Conservation (phyloP, 2,888 invertebrate genomes). For the Cyclophora punctaria region DNA sequence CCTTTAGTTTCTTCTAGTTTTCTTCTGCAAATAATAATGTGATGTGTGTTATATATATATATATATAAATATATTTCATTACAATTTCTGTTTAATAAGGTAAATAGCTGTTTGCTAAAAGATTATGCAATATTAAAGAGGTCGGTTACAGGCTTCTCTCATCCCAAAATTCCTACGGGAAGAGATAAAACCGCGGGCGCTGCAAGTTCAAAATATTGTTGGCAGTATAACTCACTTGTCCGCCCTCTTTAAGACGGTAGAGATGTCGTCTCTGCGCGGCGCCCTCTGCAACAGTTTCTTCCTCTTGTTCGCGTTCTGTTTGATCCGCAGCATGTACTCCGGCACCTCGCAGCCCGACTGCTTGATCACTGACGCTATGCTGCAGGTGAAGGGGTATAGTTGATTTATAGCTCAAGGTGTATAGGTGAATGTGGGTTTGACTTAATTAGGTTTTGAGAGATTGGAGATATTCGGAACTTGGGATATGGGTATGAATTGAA, state of each 20-base stretch:
- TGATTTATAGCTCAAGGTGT: too few relatives aligned
- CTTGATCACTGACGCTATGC: constrained; percentile 92
- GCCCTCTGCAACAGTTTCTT: constrained; percentile 76
- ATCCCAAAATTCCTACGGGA: too few relatives aligned
- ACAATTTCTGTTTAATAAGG: not conserved
- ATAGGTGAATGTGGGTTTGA: too few relatives aligned
- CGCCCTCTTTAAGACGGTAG: constrained; percentile 65
- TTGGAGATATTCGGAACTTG: too few relatives aligned
- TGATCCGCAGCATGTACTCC: constrained; percentile 88
- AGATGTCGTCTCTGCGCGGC: constrained; percentile 79
- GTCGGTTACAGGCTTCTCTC: too few relatives aligned
- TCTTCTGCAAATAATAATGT: constrained; percentile 32
- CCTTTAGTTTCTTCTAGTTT: constrained; percentile 42
- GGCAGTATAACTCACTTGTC: constrained; percentile 41
- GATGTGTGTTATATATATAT: too few relatives aligned
- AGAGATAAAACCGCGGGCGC: not conserved
- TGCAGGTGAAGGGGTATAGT: constrained; percentile 33
- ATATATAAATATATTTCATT: not conserved
- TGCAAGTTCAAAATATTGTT: not conserved
- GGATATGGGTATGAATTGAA: too few relatives aligned
- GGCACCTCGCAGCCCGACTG: constrained; percentile 95
- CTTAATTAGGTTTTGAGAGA: too few relatives aligned
- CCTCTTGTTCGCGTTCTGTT: constrained; percentile 76
- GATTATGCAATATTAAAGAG: too few relatives aligned
- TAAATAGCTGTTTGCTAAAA: too few relatives aligned